A percentile compares a stretch with the other conserved stretches of the same genome.
Conservation (phyloP, 1,140 invertebrate genomes). For the Pentalonia nigronervosa region DNA sequence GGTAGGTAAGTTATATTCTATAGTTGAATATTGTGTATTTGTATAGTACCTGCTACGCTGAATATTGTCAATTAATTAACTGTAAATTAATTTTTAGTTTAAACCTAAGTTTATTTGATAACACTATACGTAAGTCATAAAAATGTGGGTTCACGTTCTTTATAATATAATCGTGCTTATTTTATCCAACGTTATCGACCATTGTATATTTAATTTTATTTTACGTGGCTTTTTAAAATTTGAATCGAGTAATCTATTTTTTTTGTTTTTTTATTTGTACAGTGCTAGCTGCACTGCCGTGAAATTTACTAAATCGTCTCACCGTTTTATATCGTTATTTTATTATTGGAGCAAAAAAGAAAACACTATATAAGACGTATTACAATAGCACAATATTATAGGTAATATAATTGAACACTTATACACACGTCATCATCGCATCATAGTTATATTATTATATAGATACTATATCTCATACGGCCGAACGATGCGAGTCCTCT, state of each 20-base stretch:
- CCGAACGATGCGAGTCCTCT: not conserved
- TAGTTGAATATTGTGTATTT: too few relatives aligned
- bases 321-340: not conserved
- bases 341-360: not conserved
- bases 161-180: too few relatives aligned
- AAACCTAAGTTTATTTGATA: not conserved
- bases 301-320: not conserved
- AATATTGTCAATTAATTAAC: not conserved
- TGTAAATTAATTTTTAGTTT: not conserved
- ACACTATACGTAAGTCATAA: not conserved
- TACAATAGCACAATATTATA: not conserved
- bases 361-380: not conserved
- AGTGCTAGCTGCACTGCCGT: too few relatives aligned
- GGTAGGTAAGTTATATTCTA: too few relatives aligned
- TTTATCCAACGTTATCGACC: too few relatives aligned
- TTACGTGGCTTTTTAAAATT: too few relatives aligned
- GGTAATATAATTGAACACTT: not conserved
- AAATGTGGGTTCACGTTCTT: not conserved
- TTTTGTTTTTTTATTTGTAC: too few relatives aligned
- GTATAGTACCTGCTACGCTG: too few relatives aligned
- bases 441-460: not conserved
- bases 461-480: not conserved
- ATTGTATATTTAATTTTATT: too few relatives aligned
- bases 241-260: too few relatives aligned
- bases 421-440: not conserved